phyloP scores from a whole-genome alignment of 23 tunicate species.

The Trididemnum clinides region DNA sequence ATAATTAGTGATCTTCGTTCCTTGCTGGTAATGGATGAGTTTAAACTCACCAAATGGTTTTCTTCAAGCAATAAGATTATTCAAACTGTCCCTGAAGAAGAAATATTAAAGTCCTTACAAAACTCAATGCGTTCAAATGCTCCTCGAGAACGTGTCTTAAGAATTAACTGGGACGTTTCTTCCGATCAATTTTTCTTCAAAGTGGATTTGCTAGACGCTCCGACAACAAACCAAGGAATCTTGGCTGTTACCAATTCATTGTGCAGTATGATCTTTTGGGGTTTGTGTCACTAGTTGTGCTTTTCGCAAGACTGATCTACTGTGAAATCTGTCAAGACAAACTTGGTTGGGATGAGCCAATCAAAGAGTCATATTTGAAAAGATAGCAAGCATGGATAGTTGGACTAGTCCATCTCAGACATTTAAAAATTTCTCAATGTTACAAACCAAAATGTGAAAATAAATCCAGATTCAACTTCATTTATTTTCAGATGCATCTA shows the following conservation, averaged over 20 bases:
- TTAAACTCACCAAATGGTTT: background rate
- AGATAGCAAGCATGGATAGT: background rate
- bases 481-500: background rate
- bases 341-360: background rate
- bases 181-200: background rate
- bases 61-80: background rate
- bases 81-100: background rate
- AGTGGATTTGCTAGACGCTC: background rate
- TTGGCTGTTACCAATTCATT: background rate
- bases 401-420: background rate
- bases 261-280: background rate
- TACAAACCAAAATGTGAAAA: background rate
- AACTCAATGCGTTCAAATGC: background rate
- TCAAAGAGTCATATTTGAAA: background rate
- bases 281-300: background rate
- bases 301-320: background rate
- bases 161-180: background rate
- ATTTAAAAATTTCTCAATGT: background rate
- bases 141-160: background rate
- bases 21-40: background rate
- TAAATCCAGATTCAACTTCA: background rate
- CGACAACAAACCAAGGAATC: background rate
- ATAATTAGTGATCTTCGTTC: background rate
- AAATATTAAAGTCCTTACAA: background rate
- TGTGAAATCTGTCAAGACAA: background rate